Evolutionary conservation across 2,113 vertebrate species (phyloP), one percentile per base, ranked within the genome.

Genomic region (Sisor rabdophorus): DNA sequence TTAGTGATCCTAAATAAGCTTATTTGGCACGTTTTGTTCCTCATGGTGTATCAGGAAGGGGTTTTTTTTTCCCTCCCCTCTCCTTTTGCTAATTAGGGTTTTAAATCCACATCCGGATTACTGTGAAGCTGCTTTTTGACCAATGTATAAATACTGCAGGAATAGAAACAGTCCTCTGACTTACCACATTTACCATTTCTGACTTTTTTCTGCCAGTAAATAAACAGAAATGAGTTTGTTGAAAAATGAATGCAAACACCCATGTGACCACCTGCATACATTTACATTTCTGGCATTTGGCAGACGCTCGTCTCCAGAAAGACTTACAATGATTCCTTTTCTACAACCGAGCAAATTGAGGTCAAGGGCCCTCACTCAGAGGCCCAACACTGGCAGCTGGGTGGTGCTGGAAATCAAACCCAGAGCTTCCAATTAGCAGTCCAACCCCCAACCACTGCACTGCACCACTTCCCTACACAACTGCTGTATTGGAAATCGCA

Each of bases 91-190:
- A 22, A 50, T 68, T 50, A 68, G 10, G 65, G 65, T 9, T 26
- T 47, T 50, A 68, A 50, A 68, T 52, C 65, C 52, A 69, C 24
- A 69, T 69, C 65, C 65, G 65, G 65, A 69, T 52, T 52, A 69
- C 47, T 20, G 47, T 20, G 28, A 52, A 69, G 65, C 65, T 52
- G 24, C 65, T 69, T 69, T 19, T 24, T 52, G 47, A 69, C 65
- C 28, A 19, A 69, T 17, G 24, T 69, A 28, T 52, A 44, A 50
- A 9, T 68, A 10, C 64, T 68, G 19, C 17, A 48, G 24, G 65
- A 52, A 69, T 26, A 28, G 65, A 28, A 52, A 26, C 9, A 26
- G 44, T 52, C 8, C 44, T 28, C 24, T 19, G 22, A 48, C 40
- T 28, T 28, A 28, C 28, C 47, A 12, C 40, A 47, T 47, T n/a